Base-by-base conservation (phyloP, 2,113 vertebrate species). In the Triplophysa dalaica region DNA sequence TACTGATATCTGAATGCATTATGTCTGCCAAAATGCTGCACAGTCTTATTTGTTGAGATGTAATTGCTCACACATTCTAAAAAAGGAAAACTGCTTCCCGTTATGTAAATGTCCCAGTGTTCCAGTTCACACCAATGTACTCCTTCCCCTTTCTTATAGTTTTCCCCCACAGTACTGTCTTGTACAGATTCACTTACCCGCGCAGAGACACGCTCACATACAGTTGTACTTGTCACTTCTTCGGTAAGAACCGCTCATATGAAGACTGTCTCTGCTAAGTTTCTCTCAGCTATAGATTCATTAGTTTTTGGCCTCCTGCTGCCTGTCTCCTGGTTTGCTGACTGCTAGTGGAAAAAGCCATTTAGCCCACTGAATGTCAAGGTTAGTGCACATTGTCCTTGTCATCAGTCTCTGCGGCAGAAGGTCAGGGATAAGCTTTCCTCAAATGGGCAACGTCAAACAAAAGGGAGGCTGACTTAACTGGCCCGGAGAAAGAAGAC, bases 351-450 rank as follows among this genome's bases (percentile, higher is more conserved):
- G 90, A 94, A 92, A 94, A 94, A 95, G 93, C 94, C 95, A 95
- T 96, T 97, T 95, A 96, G 93, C 94, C 93, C 89, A 90, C 90
- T 96, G 95, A 95, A 96, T 96, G 95, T 96, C 96, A 98, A 96
- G 95, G 96, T 96, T 94, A 95, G 93, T 89, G 89, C 88, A 93
- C 88, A 91, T 88, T 22, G 77, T 95, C 95, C 94, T 93, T 96
- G 94, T 95, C 95, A 96, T 97, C 94, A 93, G 93, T 96, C 93
- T 95, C 91, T 88, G 85, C 92, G 87, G 94, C 92, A 95, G 95
- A 96, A 97, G 95, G 95, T 96, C 95, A 95, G 91, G 90, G 91
- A 94, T 93, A 93, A 94, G 91, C 93, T 94, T 93, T 91, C 91
- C 89, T 94, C 92, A 94, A 94, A 96, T 93, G 93, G 93, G 91